Evolutionary conservation across 1,140 invertebrate genomes (phyloP).

Genomic region (Drosophila ambigua): DNA sequence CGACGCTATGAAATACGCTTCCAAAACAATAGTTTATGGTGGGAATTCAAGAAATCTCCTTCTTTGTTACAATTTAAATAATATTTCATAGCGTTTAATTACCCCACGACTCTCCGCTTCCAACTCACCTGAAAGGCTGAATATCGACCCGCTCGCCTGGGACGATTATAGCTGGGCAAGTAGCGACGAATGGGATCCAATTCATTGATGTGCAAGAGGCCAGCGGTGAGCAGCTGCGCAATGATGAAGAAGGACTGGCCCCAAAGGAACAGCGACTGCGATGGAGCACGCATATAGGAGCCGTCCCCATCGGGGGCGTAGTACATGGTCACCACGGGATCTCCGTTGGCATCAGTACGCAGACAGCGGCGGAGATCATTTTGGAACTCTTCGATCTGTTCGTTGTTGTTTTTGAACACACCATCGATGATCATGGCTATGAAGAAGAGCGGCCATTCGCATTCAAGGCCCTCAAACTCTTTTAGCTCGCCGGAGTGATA

Average conservation of each 20-base stretch:
- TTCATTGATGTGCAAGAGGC: constrained; percentile 96
- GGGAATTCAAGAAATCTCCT: neutral
- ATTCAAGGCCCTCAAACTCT: constrained; percentile 98
- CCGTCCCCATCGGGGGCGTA: constrained; percentile 92
- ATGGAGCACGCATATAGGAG: constrained; percentile 77
- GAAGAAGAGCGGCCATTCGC: constrained; percentile 99
- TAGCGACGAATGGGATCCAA: constrained; percentile 97
- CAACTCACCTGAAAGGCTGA: constrained; percentile 96
- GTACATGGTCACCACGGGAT: constrained; percentile 93
- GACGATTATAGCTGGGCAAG: constrained; percentile 97
- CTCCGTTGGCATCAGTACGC: constrained; percentile 91
- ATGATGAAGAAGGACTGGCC: constrained; percentile 98
- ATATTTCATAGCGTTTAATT: constrained; percentile 34
- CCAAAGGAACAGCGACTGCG: constrained; percentile 88
- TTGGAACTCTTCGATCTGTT: constrained; percentile 96
- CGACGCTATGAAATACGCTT: constrained; percentile 37
- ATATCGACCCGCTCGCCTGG: constrained; percentile 94
- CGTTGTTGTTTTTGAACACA: constrained; percentile 93
- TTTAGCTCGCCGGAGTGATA: constrained; percentile 89
- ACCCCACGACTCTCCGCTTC: neutral
- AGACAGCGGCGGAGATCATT: constrained; percentile 91
- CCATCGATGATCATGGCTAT: constrained; percentile 98
- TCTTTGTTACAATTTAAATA: neutral
- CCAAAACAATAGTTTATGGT: neutral
- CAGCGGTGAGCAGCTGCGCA: constrained; percentile 94